A percentile compares a stretch with the other conserved stretches of the same genome.
These are phyloP conservation scores for Sicus ferrugineus DNA, from an alignment of 2,888 invertebrate genomes.

Conservation along the genomic window DNA sequence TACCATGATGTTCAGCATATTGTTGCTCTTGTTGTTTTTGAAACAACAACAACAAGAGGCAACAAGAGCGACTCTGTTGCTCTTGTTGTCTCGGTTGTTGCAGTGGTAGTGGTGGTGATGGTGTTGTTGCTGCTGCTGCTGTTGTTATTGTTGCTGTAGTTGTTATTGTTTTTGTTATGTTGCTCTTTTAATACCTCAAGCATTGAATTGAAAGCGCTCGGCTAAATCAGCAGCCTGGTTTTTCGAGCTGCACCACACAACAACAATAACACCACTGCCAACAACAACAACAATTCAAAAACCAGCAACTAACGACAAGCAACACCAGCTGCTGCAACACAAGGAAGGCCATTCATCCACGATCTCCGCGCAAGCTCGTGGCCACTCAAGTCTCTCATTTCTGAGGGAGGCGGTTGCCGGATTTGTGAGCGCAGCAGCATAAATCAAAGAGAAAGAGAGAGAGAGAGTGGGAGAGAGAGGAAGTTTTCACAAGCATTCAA, in stretches of 20 bases:
- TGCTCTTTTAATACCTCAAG: background rate
- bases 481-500: too few species aligned
- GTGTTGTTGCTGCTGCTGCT: background rate
- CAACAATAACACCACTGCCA: too few species aligned
- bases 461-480: too few species aligned
- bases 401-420: too few species aligned
- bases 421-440: too few species aligned
- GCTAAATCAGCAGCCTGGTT: background rate
- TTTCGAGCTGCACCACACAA: background rate
- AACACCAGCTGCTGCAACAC: too few species aligned
- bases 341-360: background rate
- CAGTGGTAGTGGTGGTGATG: too few species aligned
- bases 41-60: background rate
- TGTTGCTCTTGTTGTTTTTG: background rate
- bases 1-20: slow-evolving; percentile 6
- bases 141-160: slow-evolving; percentile 4
- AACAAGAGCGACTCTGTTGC: too few species aligned
- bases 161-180: background rate
- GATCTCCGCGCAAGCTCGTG: background rate
- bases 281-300: too few species aligned
- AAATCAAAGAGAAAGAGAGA: too few species aligned
- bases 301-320: too few species aligned
- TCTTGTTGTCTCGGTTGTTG: too few species aligned
- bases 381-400: background rate
- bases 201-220: background rate